Conservation (phyloP, 2,797 vertebrate genomes). For the Alcedo quadribrachys region DNA sequence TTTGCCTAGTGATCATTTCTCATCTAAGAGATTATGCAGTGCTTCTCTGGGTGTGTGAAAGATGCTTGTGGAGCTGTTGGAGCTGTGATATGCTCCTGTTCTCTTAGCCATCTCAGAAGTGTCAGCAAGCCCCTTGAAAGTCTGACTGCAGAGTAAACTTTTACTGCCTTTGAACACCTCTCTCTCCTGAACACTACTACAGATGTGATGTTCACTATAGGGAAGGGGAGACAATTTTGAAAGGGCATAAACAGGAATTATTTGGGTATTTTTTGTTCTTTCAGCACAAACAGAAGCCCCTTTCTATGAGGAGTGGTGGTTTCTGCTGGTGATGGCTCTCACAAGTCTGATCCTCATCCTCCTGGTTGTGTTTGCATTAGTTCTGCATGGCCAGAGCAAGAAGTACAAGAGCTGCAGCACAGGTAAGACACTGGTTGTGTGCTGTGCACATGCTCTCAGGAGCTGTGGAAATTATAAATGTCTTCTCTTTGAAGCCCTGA, state of each 20-base stretch:
- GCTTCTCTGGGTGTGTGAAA: neutral
- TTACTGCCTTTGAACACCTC: neutral
- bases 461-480: neutral
- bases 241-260: neutral
- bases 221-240: neutral
- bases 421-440: conserved; percentile 66
- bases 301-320: conserved; percentile 98
- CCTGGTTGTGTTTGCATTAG: conserved; percentile 85
- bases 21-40: neutral
- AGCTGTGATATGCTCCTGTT: neutral
- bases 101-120: neutral
- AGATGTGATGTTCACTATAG: accelerated
- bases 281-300: conserved; percentile 87
- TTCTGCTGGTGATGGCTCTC: conserved; percentile 91
- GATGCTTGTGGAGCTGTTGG: neutral
- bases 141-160: neutral
- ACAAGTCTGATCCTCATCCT: conserved; percentile 90
- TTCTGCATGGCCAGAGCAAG: conserved; percentile 89
- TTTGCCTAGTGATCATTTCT: neutral
- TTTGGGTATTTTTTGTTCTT: neutral
- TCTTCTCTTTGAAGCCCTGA: neutral
- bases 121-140: neutral
- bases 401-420: conserved; percentile 88
- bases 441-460: neutral
- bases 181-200: neutral